phyloP scores from a whole-genome alignment of 2,113 vertebrate genomes.

The Ellobius talpinus region DNA sequence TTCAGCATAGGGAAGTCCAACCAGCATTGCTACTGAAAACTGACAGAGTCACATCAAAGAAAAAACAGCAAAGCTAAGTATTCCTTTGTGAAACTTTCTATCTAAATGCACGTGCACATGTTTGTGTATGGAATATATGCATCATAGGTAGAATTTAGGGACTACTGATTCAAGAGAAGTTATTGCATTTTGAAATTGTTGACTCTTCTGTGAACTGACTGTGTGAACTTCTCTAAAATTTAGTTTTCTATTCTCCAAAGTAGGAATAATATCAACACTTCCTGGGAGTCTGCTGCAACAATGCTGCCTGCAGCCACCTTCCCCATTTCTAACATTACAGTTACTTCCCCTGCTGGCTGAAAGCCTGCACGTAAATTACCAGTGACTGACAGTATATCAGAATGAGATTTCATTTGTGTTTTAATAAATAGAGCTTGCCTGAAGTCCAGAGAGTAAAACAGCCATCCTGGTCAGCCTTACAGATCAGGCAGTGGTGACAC shows the following conservation, averaged over 20 bases:
- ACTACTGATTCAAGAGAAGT: not conserved
- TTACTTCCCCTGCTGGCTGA: not conserved
- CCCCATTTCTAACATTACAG: not conserved
- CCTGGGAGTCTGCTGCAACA: not conserved
- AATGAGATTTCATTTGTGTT: too few species aligned
- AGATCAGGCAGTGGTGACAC: too few species aligned
- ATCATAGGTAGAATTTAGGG: not conserved
- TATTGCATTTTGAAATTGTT: not conserved
- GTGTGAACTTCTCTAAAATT: constrained; percentile 12
- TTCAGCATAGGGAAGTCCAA: not conserved
- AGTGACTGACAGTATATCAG: not conserved
- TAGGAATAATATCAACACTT: not conserved
- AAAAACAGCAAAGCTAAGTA: not conserved
- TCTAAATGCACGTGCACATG: not conserved
- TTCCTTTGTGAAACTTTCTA: not conserved
- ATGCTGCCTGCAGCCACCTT: too few species aligned
- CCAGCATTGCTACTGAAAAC: constrained; percentile 4
- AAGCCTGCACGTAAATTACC: not conserved
- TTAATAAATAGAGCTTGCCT: too few species aligned
- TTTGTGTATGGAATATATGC: not conserved
- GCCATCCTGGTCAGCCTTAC: too few species aligned
- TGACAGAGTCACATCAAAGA: not conserved
- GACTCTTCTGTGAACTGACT: not conserved
- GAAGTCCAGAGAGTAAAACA: too few species aligned
- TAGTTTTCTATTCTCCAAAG: constrained; percentile 42